Conservation (phyloP, 2,797 vertebrate species). For the Sebastes iracundus region DNA sequence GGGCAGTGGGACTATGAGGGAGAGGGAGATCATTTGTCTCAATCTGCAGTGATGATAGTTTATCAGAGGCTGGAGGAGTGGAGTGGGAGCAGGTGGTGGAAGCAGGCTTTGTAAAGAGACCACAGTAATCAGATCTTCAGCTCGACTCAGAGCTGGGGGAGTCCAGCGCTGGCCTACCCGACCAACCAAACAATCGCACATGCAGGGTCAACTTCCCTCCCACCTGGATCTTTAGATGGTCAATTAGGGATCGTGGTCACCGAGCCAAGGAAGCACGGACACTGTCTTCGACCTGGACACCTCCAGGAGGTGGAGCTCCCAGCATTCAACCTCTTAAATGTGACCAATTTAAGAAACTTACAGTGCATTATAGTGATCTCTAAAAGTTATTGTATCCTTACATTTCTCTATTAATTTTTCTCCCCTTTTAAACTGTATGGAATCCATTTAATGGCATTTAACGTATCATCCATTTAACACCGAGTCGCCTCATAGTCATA, state of each 20-base stretch:
- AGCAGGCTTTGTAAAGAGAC: constrained; percentile 63
- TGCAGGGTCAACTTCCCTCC: constrained; percentile 19
- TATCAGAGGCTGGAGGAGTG: constrained; percentile 69
- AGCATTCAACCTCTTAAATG: not conserved
- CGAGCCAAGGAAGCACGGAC: constrained; percentile 6
- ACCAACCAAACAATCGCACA: constrained; percentile 42
- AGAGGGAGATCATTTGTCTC: constrained; percentile 76
- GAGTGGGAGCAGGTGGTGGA: constrained; percentile 74
- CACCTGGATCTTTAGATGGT: constrained; percentile 48
- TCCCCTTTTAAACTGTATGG: constrained; percentile 5
- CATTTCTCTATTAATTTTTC: constrained; percentile 18
- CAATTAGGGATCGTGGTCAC: constrained; percentile 38
- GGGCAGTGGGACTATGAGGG: constrained; percentile 50
- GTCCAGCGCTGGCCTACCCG: constrained; percentile 15
- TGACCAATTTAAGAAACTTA: constrained; percentile 13
- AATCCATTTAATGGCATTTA: constrained; percentile 55
- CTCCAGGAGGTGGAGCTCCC: constrained; percentile 32
- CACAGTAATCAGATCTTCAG: constrained; percentile 75
- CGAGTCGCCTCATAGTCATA: constrained; percentile 41
- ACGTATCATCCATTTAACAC: constrained; percentile 60
- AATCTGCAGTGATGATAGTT: constrained; percentile 78
- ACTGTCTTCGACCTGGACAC: not conserved
- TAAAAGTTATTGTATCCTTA: constrained; percentile 15
- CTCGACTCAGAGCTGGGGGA: constrained; percentile 45
- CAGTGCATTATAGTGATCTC: constrained; percentile 8